Base-by-base conservation (phyloP, 2,797 vertebrate genomes). In the Rhodeus uyekii region DNA sequence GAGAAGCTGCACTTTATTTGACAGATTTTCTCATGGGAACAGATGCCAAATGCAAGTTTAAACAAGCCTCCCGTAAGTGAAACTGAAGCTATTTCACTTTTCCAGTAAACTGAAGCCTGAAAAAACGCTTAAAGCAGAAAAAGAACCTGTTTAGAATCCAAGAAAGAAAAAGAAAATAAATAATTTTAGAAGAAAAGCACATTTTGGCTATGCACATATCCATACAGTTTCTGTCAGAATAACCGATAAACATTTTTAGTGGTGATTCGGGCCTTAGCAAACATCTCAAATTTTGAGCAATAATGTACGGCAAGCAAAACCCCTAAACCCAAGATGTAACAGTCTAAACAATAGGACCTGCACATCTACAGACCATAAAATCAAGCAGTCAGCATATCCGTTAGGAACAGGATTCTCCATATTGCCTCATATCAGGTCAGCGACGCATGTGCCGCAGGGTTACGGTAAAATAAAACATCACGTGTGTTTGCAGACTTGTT, bases 11-110 rank as follows among this genome's bases (percentile, higher is more conserved):
- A 38, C n/a, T 13, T 50, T 55, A 24, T 60, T 4, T 22, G 3
- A 48, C 39, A 50, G 42, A 32, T 58, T 14, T 58, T 34, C 22
- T 34, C 22, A 36, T 12, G 38, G 42, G 65, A n/a, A 27, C 22
- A 1, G 2, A 55, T n/a, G 79, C 42, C 60, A 81, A 39, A 65
- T 13, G 9, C 71, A 65, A 53, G 80, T 81, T 81, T 74, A 65
- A 65, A 75, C 80, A 81, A 63, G 80, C 42, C 32, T 73, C 69
- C 69, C 4, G 38, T 46, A 58, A 50, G 60, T 2, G 1, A 81
- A 81, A 81, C 69, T 39, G 16, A 48, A 55, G 69, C 69, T 8
- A 39, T 53, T 75, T 53, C 32, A 42, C 12, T 42, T 50, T 73
- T 65, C 69, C 80, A 64, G 80, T 81, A 75, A 81, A 53, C 39